Evolutionary conservation across 2,113 vertebrate species (phyloP).

Genomic region (Coptodon bakossiorum): DNA sequence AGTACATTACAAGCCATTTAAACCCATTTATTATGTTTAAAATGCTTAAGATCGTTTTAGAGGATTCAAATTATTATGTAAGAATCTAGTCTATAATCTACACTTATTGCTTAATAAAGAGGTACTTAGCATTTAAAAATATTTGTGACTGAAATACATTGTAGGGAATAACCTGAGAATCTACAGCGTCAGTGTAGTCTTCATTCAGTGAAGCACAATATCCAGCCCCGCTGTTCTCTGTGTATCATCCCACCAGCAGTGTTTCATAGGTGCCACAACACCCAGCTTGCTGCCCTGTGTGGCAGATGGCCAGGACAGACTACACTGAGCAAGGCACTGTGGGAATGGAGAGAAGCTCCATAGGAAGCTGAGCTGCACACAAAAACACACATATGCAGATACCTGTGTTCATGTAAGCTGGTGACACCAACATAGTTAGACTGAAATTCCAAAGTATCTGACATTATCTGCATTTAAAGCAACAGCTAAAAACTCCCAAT

Average conservation of each 20-base stretch:
- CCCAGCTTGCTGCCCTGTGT: constrained; percentile 40
- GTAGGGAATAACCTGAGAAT: background rate
- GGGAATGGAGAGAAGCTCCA: constrained; percentile 32
- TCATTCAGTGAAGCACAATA: background rate
- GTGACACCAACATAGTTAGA: background rate
- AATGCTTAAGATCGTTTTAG: no score
- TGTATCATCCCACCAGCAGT: constrained; percentile 1
- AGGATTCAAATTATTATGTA: background rate
- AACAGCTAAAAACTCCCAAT: background rate
- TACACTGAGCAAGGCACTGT: constrained; percentile 38
- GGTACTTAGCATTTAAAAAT: background rate
- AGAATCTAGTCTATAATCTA: background rate
- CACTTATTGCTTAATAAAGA: background rate
- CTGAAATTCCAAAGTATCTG: background rate
- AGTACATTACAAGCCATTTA: background rate
- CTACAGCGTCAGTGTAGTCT: background rate
- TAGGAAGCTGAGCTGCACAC: constrained; percentile 9
- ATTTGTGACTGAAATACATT: background rate
- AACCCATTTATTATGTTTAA: background rate
- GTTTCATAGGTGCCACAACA: background rate
- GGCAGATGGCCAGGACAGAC: constrained; percentile 66
- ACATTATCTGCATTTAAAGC: background rate
- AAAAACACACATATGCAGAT: background rate
- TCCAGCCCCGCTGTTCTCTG: background rate
- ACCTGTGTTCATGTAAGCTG: background rate